These are phyloP conservation scores for Rana temporaria DNA, from an alignment of 2,113 vertebrate species.

Conservation along the genomic window DNA sequence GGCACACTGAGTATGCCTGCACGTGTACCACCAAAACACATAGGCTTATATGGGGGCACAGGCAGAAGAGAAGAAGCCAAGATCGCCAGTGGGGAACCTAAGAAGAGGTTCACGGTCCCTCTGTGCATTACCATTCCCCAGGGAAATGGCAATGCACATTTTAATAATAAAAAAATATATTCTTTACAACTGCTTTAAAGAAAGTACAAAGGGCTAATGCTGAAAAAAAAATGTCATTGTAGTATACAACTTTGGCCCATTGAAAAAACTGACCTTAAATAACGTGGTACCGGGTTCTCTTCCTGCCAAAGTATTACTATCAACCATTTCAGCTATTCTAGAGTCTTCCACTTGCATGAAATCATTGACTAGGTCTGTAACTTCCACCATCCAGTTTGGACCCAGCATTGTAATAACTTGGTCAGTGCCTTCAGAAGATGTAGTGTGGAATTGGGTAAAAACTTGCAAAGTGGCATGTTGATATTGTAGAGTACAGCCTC, in stretches of 20 bases:
- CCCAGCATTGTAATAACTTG: constrained; percentile 98
- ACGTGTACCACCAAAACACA: too few species aligned
- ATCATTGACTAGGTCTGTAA: constrained; percentile 94
- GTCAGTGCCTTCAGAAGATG: constrained; percentile 86
- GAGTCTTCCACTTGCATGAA: constrained; percentile 90
- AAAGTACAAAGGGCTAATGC: too few species aligned
- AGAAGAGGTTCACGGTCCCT: too few species aligned
- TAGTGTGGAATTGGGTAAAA: constrained; percentile 98
- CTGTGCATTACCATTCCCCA: too few species aligned
- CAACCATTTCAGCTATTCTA: constrained; percentile 88
- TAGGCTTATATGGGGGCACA: too few species aligned
- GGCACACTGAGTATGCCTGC: too few species aligned
- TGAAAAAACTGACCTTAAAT: constrained; percentile 83
- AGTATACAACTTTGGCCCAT: background rate
- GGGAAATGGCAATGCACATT: too few species aligned
- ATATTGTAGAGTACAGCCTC: constrained; percentile 95
- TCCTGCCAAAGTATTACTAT: constrained; percentile 87
- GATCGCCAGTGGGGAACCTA: too few species aligned
- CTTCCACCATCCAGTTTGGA: constrained; percentile 96
- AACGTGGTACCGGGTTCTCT: constrained; percentile 87
- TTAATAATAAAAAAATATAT: too few species aligned
- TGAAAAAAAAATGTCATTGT: too few species aligned
- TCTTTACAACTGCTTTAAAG: too few species aligned
- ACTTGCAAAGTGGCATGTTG: constrained; percentile 91
- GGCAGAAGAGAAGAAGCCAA: too few species aligned